Evolutionary conservation across 2,888 invertebrate genomes (phyloP), one percentile per base, ranked within the genome.

Genomic region (Megastigmus dorsalis): DNA sequence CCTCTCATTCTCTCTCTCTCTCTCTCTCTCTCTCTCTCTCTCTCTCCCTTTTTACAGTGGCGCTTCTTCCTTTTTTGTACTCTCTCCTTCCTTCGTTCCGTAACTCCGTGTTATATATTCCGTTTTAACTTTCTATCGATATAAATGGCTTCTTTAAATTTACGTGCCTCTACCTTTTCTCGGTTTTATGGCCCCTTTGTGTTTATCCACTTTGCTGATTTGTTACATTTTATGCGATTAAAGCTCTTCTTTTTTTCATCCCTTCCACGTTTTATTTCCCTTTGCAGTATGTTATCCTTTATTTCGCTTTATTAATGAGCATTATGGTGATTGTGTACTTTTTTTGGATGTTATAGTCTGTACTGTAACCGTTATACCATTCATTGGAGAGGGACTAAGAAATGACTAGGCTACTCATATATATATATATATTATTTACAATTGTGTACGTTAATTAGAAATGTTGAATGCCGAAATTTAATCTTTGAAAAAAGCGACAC

Each of bases 91-190:
- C 28, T 55, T 57, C 63, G 50, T 65, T 43, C 50, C 45, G 20
- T 45, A 33, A 54, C 45, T 45, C 38, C 48, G 36, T 36, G 62
- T 70, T 71, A 65, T 68, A 69, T 52, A 62, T 72, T 74, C 65
- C 48, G 48, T 72, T 78, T 67, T 69, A 65, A 68, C 72, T 62
- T 59, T 66, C 60, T 20, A 48, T 65, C 72, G 71, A 71, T 77
- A 74, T 69, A 67, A 75, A 75, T 66, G 75, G 60, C 60, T 78
- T 66, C 33, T 60, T 71, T 33, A 68, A 75, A 78, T 72, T 48
- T 26, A 57, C 26, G 55, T 59, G 67, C 50, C 38, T 65, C 66
- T 59, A 13, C 52, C 52, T 23, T 66, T 65, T 20, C 18, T n/a
- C 18, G 10, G n/a, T 38, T 72, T 72, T 65, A 59, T 48, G 28